Conservation (phyloP, 2,888 invertebrate species). For the Drymonia ruficornis region DNA sequence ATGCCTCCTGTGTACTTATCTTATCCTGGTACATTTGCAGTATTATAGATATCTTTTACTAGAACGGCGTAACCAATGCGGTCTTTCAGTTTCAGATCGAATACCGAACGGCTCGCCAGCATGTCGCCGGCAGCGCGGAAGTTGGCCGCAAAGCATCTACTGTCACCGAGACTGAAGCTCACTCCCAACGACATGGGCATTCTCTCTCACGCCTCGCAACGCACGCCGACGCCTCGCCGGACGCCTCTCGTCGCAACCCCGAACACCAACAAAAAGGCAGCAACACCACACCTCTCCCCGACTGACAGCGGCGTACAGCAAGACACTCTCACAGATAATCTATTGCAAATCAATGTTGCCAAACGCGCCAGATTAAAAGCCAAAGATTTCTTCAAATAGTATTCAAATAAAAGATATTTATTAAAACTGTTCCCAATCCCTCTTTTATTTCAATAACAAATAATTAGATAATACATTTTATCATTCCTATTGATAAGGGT, state of each 20-base stretch:
- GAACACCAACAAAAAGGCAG: constrained; percentile 30
- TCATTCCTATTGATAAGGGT: not conserved
- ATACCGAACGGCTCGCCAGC: constrained; percentile 92
- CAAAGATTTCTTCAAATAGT: constrained; percentile 89
- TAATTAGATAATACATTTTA: not conserved
- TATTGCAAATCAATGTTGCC: constrained; percentile 91
- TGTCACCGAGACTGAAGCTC: constrained; percentile 73
- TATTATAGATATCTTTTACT: too few species aligned
- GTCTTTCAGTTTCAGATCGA: constrained; percentile 76
- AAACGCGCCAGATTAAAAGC: constrained; percentile 91
- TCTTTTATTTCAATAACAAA: constrained; percentile 1
- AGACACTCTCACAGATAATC: constrained; percentile 91
- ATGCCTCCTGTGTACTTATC: too few species aligned
- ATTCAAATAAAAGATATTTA: constrained; percentile 15
- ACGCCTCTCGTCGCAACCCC: constrained; percentile 59
- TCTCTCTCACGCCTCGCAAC: constrained; percentile 56
- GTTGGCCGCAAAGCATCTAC: constrained; percentile 88
- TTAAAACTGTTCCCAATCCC: constrained; percentile 9
- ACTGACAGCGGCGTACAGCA: constrained; percentile 51
- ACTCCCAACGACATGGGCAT: constrained; percentile 71
- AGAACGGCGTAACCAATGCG: too few species aligned
- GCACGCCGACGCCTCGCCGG: constrained; percentile 43
- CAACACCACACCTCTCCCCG: constrained; percentile 30
- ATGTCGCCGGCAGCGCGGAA: constrained; percentile 98
- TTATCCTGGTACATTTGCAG: too few species aligned